Evolutionary conservation across 2,797 vertebrate species (phyloP).

Genomic region (Fratercula arctica): DNA sequence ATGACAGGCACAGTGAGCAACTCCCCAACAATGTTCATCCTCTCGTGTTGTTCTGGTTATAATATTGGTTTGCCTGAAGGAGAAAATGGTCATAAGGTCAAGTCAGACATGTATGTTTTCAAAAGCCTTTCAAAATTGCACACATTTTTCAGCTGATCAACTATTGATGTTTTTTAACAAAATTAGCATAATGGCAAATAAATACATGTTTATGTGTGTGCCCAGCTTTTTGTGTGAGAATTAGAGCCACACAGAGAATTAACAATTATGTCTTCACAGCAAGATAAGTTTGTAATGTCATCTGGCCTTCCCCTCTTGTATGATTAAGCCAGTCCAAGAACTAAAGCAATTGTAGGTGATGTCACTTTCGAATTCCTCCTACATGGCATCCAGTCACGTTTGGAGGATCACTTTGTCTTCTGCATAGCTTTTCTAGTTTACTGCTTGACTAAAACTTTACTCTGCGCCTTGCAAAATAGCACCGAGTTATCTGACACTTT

Average conservation of each 20-base stretch:
- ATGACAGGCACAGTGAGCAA: constrained; percentile 86
- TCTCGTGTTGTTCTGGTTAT: constrained; percentile 55
- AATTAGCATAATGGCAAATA: neutral
- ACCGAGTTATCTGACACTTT: neutral
- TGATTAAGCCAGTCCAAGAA: neutral
- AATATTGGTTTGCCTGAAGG: constrained; percentile 56
- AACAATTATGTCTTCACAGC: neutral
- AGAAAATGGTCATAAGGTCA: constrained; percentile 45
- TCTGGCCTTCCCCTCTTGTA: neutral
- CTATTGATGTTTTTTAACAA: neutral
- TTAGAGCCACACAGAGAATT: neutral
- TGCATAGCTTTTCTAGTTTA: neutral
- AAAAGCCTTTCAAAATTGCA: constrained; percentile 34
- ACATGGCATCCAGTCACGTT: neutral
- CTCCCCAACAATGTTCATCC: constrained; percentile 71
- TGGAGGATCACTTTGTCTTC: neutral
- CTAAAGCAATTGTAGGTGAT: neutral
- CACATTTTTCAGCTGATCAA: constrained; percentile 13
- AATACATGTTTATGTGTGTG: neutral
- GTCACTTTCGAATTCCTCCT: neutral
- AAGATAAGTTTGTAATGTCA: neutral
- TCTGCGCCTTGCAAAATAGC: neutral
- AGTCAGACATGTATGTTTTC: constrained; percentile 36
- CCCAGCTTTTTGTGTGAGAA: neutral
- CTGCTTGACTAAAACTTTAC: constrained; percentile 9